Evolutionary conservation across 2,888 invertebrate species (phyloP), one percentile per base, ranked within the genome.

Genomic region (Tipula vernalis): DNA sequence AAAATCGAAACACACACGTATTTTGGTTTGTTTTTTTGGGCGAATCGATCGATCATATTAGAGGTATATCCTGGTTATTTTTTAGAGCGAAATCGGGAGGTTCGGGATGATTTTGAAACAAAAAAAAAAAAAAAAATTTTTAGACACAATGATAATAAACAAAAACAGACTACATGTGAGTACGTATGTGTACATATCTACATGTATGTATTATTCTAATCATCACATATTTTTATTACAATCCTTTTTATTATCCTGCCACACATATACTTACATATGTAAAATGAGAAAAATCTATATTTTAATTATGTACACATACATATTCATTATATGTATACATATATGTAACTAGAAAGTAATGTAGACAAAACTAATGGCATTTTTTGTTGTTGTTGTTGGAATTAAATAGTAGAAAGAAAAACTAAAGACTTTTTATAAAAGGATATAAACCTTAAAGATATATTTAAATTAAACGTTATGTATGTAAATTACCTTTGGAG

Each of bases 251-350:
- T 84, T 41, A 36, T 39, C 36, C 41, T 84, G 41, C 84, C 84
- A 84, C 84, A 84, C 84, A 84, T 84, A 84, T 18, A n/a, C n/a
- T n/a, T n/a, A 84, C 84, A 84, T 84, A 84, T 39, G 84, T 41
- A 84, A 84, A 84, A 8, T 84, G 36, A 84, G 84, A 84, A 84
- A 84, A 84, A 84, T 84, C 84, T 84, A 84, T 84, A 84, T 84
- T 84, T 84, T 84, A 84, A 84, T 84, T 84, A 84, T 84, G 13
- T 39, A n/a, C 5, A 13, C n/a, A 15, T 84, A 84, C 51, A 51
- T 12, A 44, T 6, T 0, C 39, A 39, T 39, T 44, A 44, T 44
- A 44, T 44, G 44, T 44, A 8, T 47, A 47, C 47, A 47, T 51
- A n/a, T 13, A 51, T 6, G 41, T 41, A 84, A 3, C n/a, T 39